phyloP scores from a whole-genome alignment of 2,113 vertebrate genomes.

The Motacilla tschutschensis region DNA sequence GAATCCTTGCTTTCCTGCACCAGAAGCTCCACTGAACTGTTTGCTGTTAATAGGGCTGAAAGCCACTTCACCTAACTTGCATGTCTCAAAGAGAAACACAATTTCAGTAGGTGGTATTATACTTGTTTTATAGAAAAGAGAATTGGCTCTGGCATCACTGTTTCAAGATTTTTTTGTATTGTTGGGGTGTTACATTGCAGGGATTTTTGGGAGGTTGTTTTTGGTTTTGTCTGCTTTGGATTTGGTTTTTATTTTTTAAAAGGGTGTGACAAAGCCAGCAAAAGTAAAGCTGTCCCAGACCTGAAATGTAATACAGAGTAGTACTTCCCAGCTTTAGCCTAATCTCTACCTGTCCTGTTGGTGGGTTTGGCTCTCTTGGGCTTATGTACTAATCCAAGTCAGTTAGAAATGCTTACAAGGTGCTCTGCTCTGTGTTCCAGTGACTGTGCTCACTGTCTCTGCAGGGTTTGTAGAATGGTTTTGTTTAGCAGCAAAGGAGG shows the following conservation, averaged over 20 bases:
- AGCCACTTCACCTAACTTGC: not conserved
- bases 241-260: not conserved
- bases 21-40: not conserved
- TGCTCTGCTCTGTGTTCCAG: not conserved
- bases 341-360: not conserved
- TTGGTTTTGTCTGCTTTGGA: not conserved
- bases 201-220: not conserved
- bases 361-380: not conserved
- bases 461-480: not conserved
- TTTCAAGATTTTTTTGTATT: not conserved
- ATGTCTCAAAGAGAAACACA: not conserved
- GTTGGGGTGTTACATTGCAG: no score
- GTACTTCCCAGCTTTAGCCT: not conserved
- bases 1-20: not conserved
- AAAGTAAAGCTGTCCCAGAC: not conserved
- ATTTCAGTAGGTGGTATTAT: not conserved
- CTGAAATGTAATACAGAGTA: not conserved
- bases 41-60: not conserved
- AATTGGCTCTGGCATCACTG: not conserved
- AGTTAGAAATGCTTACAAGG: not conserved
- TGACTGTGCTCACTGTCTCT: not conserved
- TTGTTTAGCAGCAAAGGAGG: not conserved
- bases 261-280: not conserved
- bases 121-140: not conserved
- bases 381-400: not conserved